Base-by-base conservation (phyloP, 2,888 invertebrate genomes). In the Sinodicranocentrus sp. region DNA sequence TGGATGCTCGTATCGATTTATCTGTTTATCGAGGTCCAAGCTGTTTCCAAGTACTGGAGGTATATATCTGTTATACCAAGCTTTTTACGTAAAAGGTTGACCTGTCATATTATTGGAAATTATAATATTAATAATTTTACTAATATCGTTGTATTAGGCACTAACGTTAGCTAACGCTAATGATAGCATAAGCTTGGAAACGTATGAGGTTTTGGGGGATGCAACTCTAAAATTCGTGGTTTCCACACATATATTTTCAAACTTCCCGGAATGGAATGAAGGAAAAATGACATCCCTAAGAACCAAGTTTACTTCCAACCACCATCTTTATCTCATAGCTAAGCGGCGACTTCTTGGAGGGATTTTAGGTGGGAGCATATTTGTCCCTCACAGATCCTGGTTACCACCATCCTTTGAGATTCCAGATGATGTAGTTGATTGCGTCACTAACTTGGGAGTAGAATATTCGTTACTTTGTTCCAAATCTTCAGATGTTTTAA, bases 171-270 rank as follows among this genome's bases (percentile, higher is more conserved):
- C 94, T 43, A 93, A 93, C 82, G 93, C 95, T 0, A 92, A 94
- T 85, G 97, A 98, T 89, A 92, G 93, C 3, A 94, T 97, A 86
- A 93, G 96, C 90, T 90, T 96, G 88, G 98, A 98, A 90, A 91
- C 97, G 0, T 91, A 95, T 15, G 97, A 98, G 91, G 96, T 96
- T 0, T 92, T 98, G 2, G 98, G 98, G 0, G 98, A 98, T 90
- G 95, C 97, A 0, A 95, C 95, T 90, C 91, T 98, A 6, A 98
- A 98, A 91, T 95, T 94, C 88, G 93, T 94, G 0, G 92, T 93
- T 0, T 94, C 95, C 0, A 90, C 96, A 1, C 95, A 93, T 90
- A 91, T 97, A 21, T 95, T 93, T 89, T 93, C 94, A 87, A 92
- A 92, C 78, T 96, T 94, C 90, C 93, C 94, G 0, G 90, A 90